These are phyloP conservation scores for Plagodis dolabraria DNA, from an alignment of 2,888 invertebrate species.

Conservation along the genomic window DNA sequence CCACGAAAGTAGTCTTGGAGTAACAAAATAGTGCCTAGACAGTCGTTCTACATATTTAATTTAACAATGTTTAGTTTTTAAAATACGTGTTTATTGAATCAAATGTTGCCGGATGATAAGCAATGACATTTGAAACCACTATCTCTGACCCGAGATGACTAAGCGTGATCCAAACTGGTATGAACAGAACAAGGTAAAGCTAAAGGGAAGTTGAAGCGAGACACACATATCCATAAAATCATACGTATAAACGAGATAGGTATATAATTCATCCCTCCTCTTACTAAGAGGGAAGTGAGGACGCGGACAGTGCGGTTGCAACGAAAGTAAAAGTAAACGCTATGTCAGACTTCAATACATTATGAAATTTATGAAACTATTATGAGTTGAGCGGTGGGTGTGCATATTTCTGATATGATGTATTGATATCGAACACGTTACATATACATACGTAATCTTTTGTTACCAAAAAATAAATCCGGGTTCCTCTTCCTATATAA, in stretches of 20 bases:
- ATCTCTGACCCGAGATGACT: conserved; percentile 74
- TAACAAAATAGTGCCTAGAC: too few species aligned
- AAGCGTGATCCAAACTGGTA: conserved; percentile 72
- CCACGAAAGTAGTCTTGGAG: too few species aligned
- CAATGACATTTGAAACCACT: conserved; percentile 71
- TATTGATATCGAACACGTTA: conserved; percentile 24
- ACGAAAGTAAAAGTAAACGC: conserved; percentile 78
- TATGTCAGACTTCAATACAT: conserved; percentile 57
- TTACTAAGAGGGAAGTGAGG: conserved; percentile 66
- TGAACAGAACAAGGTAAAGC: conserved; percentile 55
- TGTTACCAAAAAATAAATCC: conserved; percentile 27
- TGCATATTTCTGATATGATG: conserved; percentile 33
- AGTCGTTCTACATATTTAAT: too few species aligned
- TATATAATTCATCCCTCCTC: conserved; percentile 53
- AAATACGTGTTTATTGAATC: conserved; percentile 35
- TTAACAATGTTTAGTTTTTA: too few species aligned
- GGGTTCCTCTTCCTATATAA: conserved; percentile 11
- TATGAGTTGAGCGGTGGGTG: conserved; percentile 43
- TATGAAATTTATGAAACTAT: conserved; percentile 60
- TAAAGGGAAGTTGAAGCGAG: conserved; percentile 56
- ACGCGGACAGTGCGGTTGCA: conserved; percentile 59
- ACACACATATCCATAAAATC: conserved; percentile 37
- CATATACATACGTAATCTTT: conserved; percentile 2
- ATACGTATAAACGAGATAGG: conserved; percentile 51
- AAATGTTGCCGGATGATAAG: conserved; percentile 46